phyloP scores from a whole-genome alignment of 2,888 invertebrate species.

The Leptinotarsa juncta region DNA sequence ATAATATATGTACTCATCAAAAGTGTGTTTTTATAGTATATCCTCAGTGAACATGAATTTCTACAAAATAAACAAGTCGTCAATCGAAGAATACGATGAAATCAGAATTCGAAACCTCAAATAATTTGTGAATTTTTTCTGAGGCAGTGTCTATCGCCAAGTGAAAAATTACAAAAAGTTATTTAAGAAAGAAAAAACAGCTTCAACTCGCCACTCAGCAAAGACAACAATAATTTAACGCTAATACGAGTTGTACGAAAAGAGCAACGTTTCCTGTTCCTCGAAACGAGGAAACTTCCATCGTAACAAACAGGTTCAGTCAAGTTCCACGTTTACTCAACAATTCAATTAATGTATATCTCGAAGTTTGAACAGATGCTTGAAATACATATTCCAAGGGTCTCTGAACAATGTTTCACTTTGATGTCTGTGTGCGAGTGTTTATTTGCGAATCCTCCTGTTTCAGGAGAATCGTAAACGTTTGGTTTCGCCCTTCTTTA shows the following conservation, averaged over 20 bases:
- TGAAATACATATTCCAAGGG: conserved; percentile 9
- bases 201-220: neutral
- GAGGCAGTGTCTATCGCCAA: too few species aligned
- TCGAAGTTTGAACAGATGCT: neutral
- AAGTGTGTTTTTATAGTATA: too few species aligned
- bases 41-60: too few species aligned
- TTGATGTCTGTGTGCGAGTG: neutral
- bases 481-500: neutral
- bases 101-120: too few species aligned
- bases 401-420: neutral
- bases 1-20: too few species aligned
- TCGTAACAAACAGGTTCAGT: neutral
- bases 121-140: too few species aligned
- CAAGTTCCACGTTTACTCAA: conserved; percentile 7
- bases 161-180: too few species aligned
- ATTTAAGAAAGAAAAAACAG: neutral
- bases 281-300: neutral
- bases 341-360: conserved; percentile 8
- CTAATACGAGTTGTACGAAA: neutral
- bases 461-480: neutral
- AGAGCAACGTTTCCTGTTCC: neutral
- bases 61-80: too few species aligned
- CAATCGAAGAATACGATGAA: too few species aligned
- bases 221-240: conserved; percentile 2
- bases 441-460: conserved; percentile 6